phyloP scores from a whole-genome alignment of 2,888 invertebrate species.

The Lepas anatifera region DNA sequence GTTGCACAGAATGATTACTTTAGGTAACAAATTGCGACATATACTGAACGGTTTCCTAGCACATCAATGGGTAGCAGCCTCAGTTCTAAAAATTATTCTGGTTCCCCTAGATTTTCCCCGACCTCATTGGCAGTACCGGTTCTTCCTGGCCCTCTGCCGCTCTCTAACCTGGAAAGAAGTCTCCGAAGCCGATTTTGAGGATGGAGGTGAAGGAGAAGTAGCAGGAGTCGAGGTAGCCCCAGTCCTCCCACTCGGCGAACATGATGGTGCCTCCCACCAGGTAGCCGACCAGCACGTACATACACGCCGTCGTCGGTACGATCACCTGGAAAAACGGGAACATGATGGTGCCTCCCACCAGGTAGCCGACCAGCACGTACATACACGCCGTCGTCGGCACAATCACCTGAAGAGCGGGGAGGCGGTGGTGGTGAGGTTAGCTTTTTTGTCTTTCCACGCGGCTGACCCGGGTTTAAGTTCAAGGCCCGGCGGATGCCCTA shows the following conservation, averaged over 20 bases:
- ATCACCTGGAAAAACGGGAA: constrained; percentile 46
- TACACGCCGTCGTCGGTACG: constrained; percentile 75
- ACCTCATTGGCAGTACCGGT: too few species aligned
- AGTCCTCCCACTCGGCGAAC: constrained; percentile 80
- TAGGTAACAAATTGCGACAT: too few species aligned
- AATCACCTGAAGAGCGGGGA: constrained; percentile 43
- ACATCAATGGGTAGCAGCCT: too few species aligned
- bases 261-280: constrained; percentile 70
- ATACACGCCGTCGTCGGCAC: constrained; percentile 80
- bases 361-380: constrained; percentile 76
- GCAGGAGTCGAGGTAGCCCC: constrained; percentile 73
- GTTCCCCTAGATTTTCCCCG: too few species aligned
- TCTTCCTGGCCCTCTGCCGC: too few species aligned
- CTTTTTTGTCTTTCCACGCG: too few species aligned
- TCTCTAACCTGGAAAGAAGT: constrained; percentile 71
- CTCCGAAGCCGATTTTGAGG: constrained; percentile 81
- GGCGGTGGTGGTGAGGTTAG: too few species aligned
- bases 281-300: constrained; percentile 78
- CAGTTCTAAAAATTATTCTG: too few species aligned
- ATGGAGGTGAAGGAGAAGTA: constrained; percentile 83
- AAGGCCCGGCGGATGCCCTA: too few species aligned
- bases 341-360: constrained; percentile 70
- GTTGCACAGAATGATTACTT: too few species aligned
- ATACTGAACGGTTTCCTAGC: too few species aligned
- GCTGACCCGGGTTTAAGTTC: too few species aligned